Evolutionary conservation across 2,797 vertebrate species (phyloP), one percentile per base, ranked within the genome.

Genomic region (Okamejei kenojei): DNA sequence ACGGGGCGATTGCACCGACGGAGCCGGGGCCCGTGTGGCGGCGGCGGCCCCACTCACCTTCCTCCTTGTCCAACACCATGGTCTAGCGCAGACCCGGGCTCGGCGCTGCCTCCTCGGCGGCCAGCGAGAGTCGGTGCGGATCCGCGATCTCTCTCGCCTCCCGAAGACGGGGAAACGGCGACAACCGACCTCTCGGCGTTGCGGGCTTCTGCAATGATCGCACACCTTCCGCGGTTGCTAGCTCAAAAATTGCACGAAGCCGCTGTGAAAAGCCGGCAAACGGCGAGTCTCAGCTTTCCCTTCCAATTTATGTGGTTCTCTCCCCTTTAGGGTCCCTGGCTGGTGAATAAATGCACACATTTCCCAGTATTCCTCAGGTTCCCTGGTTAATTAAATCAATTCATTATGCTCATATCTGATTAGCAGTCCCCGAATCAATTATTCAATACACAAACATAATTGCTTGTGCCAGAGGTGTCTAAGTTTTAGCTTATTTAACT

Each of bases 361-460:
- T 98, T 99, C 98, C 98, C 98, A 97, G 97, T 98, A 98, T 98
- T 97, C 98, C 98, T 97, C 97, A 97, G 98, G 99, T 98, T 98
- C 98, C 98, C 98, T 97, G 98, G 98, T 99, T 99, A 99, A 99
- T 99, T 99, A 99, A 99, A 99, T 99, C 98, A 99, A 99, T 99
- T 99, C 99, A 99, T 99, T 99, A 99, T 98, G 98, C 98, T 98
- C 98, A 98, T 98, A 99, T 99, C 99, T 99, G 99, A 99, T 99
- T 99, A 99, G 98, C 98, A 96, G 97, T 98, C 98, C 97, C 97
- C 98, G 98, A 99, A 99, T 99, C 99, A 99, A 99, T 99, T 99
- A 99, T 99, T 99, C 99, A 99, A 99, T 99, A 99, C 99, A 99
- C 98, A 99, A 99, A 99, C 98, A 99, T 99, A 99, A 99, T 99